Percentiles rank a stretch among this genome's conserved stretches.
These are phyloP conservation scores for Tympanoctomys barrerae DNA, from an alignment of 2,797 vertebrate genomes.

Conservation along the genomic window DNA sequence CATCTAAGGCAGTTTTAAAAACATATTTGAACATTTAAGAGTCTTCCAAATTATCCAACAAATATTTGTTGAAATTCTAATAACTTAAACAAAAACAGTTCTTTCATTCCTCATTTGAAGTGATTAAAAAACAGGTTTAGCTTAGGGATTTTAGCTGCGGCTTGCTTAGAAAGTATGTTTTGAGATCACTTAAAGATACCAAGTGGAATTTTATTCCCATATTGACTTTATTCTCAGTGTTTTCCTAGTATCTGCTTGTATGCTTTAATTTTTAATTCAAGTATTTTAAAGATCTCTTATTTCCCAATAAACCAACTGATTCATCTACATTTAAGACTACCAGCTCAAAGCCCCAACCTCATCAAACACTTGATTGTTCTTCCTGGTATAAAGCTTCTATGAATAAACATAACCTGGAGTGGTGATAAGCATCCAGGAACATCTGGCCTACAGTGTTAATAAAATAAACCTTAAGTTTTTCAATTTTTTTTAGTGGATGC, in stretches of 20 bases:
- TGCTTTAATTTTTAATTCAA: constrained; percentile 82
- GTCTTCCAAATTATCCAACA: constrained; percentile 25
- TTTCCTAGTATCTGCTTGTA: constrained; percentile 59
- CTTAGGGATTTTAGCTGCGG: constrained; percentile 14
- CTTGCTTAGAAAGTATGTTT: constrained; percentile 63
- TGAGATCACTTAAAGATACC: constrained; percentile 66
- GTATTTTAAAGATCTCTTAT: constrained; percentile 49
- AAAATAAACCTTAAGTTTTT: constrained; percentile 60
- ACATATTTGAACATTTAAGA: constrained; percentile 35
- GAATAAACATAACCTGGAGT: constrained; percentile 57
- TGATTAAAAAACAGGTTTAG: constrained; percentile 32
- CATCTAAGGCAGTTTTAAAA: constrained; percentile 41
- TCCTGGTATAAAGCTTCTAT: constrained; percentile 72
- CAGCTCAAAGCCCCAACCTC: constrained; percentile 46
- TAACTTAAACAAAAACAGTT: constrained; percentile 47
- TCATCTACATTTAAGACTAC: constrained; percentile 73
- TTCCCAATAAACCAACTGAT: constrained; percentile 78
- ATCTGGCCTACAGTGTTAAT: constrained; percentile 80
- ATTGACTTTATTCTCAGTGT: constrained; percentile 65
- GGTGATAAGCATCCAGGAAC: constrained; percentile 74
- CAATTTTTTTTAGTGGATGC: not conserved
- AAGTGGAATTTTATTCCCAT: constrained; percentile 37
- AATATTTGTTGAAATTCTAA: not conserved
- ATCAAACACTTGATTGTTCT: constrained; percentile 75
- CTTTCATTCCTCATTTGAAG: constrained; percentile 54